phyloP scores from a whole-genome alignment of 37 sponge, comb jelly and placozoan genomes.

The Chondrilla cf. caribensis region DNA sequence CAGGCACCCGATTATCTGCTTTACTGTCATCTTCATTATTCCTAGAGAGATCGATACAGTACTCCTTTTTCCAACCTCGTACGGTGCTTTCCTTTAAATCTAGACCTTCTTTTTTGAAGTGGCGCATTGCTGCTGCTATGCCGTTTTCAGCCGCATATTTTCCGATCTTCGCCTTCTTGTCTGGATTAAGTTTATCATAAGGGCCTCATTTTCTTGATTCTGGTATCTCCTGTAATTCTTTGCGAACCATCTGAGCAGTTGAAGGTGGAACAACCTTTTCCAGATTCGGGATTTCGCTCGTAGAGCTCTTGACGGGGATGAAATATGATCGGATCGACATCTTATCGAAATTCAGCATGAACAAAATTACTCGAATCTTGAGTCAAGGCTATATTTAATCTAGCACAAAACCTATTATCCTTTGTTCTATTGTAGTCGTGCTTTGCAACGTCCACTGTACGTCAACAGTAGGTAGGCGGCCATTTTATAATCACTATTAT shows the following conservation, averaged over 20 bases:
- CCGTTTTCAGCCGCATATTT: slow-evolving; percentile 16
- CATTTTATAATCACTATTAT: too few species aligned
- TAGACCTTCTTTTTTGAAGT: background rate
- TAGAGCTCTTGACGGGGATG: background rate
- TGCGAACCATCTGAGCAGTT: background rate
- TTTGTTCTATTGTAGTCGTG: too few species aligned
- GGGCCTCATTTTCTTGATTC: background rate
- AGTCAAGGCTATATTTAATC: too few species aligned
- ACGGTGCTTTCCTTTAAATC: slow-evolving; percentile 2
- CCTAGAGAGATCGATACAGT: background rate
- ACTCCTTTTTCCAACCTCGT: background rate
- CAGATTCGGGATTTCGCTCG: background rate
- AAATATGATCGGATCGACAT: background rate
- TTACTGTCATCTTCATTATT: too few species aligned
- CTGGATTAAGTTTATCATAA: background rate
- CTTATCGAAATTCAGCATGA: background rate
- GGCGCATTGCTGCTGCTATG: background rate
- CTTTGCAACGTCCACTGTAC: too few species aligned
- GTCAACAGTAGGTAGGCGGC: too few species aligned
- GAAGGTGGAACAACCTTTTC: slow-evolving; percentile 5
- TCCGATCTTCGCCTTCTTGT: slow-evolving; percentile 2
- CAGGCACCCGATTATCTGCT: background rate
- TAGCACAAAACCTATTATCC: too few species aligned
- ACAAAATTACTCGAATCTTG: too few species aligned
- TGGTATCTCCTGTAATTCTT: background rate